Conservation (phyloP, 2,797 vertebrate species). For the Acanthopagrus latus region DNA sequence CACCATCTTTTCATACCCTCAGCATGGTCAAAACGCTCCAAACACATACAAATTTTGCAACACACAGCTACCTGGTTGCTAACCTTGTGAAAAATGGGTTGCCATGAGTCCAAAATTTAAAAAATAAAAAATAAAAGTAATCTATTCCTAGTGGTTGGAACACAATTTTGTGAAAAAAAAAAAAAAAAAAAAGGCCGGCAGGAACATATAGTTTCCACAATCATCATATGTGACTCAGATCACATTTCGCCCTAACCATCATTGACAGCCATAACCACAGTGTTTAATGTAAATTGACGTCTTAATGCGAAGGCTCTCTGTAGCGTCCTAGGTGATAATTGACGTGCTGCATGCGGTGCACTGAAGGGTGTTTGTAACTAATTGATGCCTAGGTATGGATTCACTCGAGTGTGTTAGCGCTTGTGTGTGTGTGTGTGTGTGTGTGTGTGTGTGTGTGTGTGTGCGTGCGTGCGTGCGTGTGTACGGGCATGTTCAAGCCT, state of each 20-base stretch:
- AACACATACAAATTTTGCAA: neutral
- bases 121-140: no score
- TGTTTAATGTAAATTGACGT: slow-evolving; percentile 46
- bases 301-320: slow-evolving; percentile 34
- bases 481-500: neutral
- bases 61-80: neutral
- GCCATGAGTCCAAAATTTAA: no score
- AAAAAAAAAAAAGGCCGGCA: no score
- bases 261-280: slow-evolving; percentile 40
- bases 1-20: neutral
- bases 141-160: neutral
- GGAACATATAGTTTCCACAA: no score
- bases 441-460: no score
- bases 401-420: slow-evolving; percentile 16
- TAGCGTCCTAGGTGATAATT: slow-evolving; percentile 41
- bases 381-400: slow-evolving; percentile 48
- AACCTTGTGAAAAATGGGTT: neutral
- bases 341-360: slow-evolving; percentile 18
- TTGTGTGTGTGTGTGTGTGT: no score
- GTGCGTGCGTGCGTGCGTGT: slow-evolving; percentile 5
- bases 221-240: slow-evolving; percentile 5
- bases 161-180: neutral
- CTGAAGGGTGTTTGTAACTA: slow-evolving; percentile 43
- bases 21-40: neutral
- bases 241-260: slow-evolving; percentile 10